Evolutionary conservation across 2,888 invertebrate species (phyloP), one percentile per base, ranked within the genome.

Genomic region (Axea sp.): DNA sequence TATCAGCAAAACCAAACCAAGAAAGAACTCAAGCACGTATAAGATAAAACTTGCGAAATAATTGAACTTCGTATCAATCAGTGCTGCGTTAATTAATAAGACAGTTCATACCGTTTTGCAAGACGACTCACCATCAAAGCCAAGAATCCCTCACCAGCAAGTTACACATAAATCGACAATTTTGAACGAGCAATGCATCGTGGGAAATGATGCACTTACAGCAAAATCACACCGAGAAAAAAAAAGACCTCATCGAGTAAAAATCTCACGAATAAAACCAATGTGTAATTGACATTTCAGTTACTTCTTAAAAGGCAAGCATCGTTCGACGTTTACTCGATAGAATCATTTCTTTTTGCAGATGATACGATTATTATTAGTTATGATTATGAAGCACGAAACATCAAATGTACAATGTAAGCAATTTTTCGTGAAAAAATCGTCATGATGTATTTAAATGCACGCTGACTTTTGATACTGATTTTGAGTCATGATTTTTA

Each of bases 41-140:
- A 53, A 24, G 26, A 33, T 26, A 43, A 41, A 43, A 49, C 1
- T 22, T 49, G 41, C 41, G 35, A 60, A 57, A 71, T 26, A 72
- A 57, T 33, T 45, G 7, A 15, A 35, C 11, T 59, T 53, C 24
- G 19, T 47, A 41, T 45, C 9, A 57, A 17, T 57, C 37, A 64
- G 72, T 64, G 69, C 62, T 71, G 69, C 69, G 57, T 72, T 60
- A 60, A 55, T 72, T 35, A 59, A 45, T 72, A 72, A 64, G 51
- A 62, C 39, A 71, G 30, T 64, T 64, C 64, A 73, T 67, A 67
- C 73, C 65, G 73, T 73, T 73, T 43, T 62, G 62, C 62, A 68
- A 73, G 62, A 68, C 73, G 73, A 73, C 73, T 74, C 73, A 69
- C 73, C 73, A 74, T 68, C 68, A 74, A 74, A 74, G 73, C 73